These are phyloP conservation scores for Eristalinus aeneus DNA, from an alignment of 2,888 invertebrate genomes.

Conservation along the genomic window DNA sequence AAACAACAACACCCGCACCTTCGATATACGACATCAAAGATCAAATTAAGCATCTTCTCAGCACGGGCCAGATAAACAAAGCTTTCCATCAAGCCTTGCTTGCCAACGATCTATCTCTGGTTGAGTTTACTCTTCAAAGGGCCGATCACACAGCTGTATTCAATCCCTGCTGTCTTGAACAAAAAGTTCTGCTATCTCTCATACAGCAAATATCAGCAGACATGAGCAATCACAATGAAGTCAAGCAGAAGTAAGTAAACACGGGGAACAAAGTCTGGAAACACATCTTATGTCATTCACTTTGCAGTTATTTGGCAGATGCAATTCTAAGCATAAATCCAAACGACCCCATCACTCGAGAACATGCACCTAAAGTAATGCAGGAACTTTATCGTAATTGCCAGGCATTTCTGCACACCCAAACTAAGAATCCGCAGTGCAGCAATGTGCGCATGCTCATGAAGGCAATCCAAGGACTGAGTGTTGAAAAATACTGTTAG, in stretches of 20 bases:
- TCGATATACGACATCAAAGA: constrained; percentile 83
- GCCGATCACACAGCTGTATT: constrained; percentile 91
- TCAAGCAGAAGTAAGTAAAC: constrained; percentile 87
- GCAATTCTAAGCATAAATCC: constrained; percentile 91
- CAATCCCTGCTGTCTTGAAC: constrained; percentile 88
- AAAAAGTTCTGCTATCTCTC: constrained; percentile 94
- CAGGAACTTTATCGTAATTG: constrained; percentile 89
- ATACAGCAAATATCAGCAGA: constrained; percentile 97
- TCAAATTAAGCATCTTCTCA: constrained; percentile 86
- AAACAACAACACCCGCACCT: constrained; percentile 89
- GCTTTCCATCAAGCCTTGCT: constrained; percentile 95
- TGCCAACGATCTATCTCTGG: constrained; percentile 92
- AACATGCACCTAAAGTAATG: constrained; percentile 91
- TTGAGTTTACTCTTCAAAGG: constrained; percentile 92
- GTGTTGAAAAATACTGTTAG: constrained; percentile 53
- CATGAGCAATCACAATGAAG: constrained; percentile 90
- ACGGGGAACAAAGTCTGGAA: background rate
- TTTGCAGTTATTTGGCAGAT: constrained; percentile 90
- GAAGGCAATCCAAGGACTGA: constrained; percentile 79
- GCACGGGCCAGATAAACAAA: constrained; percentile 89
- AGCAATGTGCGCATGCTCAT: constrained; percentile 80
- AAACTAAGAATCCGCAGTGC: constrained; percentile 85
- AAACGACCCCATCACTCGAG: constrained; percentile 88
- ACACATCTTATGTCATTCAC: constrained; percentile 1
- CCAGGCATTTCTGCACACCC: constrained; percentile 84